Evolutionary conservation across 2,797 vertebrate species (phyloP).

Genomic region (Enteromius thamalakanensis): DNA sequence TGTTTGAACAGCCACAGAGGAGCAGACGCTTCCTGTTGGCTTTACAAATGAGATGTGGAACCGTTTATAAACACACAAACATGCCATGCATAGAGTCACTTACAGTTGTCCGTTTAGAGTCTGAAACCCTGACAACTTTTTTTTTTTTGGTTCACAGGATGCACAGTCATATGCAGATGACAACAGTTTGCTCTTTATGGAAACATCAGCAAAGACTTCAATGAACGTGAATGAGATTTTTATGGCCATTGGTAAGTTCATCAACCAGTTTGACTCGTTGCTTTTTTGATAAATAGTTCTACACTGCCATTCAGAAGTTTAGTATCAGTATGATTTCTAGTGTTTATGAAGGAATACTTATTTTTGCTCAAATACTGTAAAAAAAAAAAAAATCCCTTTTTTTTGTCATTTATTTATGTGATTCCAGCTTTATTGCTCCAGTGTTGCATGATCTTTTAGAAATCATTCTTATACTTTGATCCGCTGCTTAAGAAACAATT

Average conservation of each 20-base stretch:
- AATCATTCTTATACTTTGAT: neutral
- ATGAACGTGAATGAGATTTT: constrained; percentile 99
- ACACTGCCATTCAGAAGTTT: neutral
- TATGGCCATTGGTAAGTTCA: constrained; percentile 95
- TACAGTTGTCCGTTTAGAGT: neutral
- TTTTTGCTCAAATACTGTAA: neutral
- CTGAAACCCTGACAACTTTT: constrained; percentile 59
- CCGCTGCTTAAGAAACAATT: neutral
- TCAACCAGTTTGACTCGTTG: neutral
- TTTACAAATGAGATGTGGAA: constrained; percentile 24
- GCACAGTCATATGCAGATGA: constrained; percentile 98
- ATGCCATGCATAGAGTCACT: constrained; percentile 21
- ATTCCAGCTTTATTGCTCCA: neutral
- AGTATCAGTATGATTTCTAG: neutral
- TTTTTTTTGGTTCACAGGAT: constrained; percentile 78
- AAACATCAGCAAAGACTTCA: constrained; percentile 98
- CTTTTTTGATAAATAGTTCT: neutral
- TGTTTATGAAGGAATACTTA: neutral
- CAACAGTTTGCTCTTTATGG: constrained; percentile 99
- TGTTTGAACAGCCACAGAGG: constrained; percentile 22
- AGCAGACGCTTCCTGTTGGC: constrained; percentile 20
- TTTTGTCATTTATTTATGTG: neutral
- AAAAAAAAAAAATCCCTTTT: too few species aligned
- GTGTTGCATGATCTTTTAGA: neutral
- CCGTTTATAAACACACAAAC: constrained; percentile 58